These are phyloP conservation scores for Hypothenemus hampei DNA, from an alignment of 1,140 invertebrate species.

Conservation along the genomic window DNA sequence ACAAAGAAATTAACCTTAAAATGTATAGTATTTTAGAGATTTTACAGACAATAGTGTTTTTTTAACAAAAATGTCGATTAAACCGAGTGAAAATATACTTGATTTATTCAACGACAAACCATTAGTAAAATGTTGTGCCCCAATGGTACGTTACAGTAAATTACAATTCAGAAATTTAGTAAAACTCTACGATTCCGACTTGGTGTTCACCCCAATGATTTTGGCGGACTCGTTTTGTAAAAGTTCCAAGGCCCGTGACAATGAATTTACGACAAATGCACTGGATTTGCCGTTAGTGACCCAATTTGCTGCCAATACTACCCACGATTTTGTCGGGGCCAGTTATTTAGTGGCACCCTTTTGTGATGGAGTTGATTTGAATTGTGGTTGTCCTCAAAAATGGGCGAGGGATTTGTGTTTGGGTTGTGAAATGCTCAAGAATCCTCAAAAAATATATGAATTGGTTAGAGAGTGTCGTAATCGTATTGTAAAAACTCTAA, in stretches of 20 bases:
- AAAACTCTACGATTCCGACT: constrained; percentile 77
- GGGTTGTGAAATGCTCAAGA: constrained; percentile 76
- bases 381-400: constrained; percentile 94
- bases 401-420: constrained; percentile 92
- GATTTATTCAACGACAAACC: constrained; percentile 61
- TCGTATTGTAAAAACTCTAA: constrained; percentile 68
- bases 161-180: constrained; percentile 81
- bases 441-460: constrained; percentile 79
- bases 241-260: constrained; percentile 79
- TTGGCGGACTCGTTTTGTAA: constrained; percentile 87
- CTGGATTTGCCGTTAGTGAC: constrained; percentile 82
- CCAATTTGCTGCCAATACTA: constrained; percentile 90
- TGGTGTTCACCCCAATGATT: constrained; percentile 96
- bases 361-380: constrained; percentile 88
- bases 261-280: constrained; percentile 80
- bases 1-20: too few relatives aligned
- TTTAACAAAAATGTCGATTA: not conserved
- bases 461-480: constrained; percentile 73
- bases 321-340: constrained; percentile 77
- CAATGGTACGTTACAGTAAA: constrained; percentile 96
- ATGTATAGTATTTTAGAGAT: too few relatives aligned
- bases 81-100: constrained; percentile 47
- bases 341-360: constrained; percentile 80
- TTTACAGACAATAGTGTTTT: too few relatives aligned
- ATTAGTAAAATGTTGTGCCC: constrained; percentile 79